phyloP scores from a whole-genome alignment of 2,797 vertebrate genomes.

The Nyctibius grandis region DNA sequence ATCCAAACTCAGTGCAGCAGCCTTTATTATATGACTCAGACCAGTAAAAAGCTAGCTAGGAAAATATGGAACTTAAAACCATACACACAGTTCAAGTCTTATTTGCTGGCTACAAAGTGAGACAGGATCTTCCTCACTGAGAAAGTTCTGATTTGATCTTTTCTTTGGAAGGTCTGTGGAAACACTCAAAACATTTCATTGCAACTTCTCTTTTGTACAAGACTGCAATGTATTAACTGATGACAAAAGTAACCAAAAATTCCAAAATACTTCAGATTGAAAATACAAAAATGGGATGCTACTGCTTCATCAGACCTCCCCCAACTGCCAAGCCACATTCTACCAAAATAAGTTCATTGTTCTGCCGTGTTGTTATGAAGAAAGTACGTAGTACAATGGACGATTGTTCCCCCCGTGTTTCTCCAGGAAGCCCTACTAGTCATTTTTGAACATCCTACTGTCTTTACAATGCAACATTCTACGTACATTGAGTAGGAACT shows the following conservation, averaged over 20 bases:
- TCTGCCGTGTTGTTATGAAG: not conserved
- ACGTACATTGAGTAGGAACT: not conserved
- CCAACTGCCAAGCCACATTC: too few species aligned
- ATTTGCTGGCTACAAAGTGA: not conserved
- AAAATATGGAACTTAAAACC: not conserved
- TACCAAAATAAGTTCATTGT: not conserved
- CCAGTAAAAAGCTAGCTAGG: not conserved
- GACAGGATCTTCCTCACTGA: not conserved
- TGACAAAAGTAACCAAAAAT: not conserved
- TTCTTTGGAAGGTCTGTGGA: not conserved
- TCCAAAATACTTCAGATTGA: not conserved
- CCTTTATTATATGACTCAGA: not conserved
- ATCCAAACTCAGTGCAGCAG: not conserved
- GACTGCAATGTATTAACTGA: not conserved
- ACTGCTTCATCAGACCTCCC: not conserved
- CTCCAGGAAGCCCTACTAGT: not conserved
- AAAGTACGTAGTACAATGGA: not conserved
- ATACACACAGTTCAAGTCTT: not conserved
- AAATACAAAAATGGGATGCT: not conserved
- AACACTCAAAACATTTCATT: not conserved
- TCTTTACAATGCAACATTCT: not conserved
- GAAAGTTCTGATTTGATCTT: not conserved
- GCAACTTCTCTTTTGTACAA: not conserved
- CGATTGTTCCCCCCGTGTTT: not conserved
- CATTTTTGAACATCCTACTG: not conserved